Conservation (phyloP, 2,113 vertebrate genomes). For the Caloenas nicobarica region DNA sequence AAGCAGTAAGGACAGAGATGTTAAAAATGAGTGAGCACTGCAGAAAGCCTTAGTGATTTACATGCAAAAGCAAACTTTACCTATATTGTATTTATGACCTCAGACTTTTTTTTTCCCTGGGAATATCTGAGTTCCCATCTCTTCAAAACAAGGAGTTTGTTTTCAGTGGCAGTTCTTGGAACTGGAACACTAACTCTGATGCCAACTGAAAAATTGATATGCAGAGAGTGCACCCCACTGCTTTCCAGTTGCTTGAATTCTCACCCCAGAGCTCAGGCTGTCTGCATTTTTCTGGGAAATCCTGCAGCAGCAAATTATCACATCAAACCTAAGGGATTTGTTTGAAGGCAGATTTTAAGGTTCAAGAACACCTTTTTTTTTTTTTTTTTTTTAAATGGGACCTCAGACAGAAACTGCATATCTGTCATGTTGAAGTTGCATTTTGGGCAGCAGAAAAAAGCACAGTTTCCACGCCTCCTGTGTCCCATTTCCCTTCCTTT, state of each 20-base stretch:
- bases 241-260: conserved; percentile 24
- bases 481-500: not conserved
- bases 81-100: conserved; percentile 13
- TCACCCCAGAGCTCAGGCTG: not conserved
- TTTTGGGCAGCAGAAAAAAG: not conserved
- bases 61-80: conserved; percentile 27
- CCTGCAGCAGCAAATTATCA: conserved; percentile 1
- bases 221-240: conserved; percentile 34
- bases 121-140: conserved; percentile 64
- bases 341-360: conserved; percentile 5
- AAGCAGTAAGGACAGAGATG: not conserved
- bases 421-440: not conserved
- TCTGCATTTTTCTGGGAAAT: conserved; percentile 5
- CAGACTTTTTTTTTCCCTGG: not conserved
- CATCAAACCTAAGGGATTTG: not conserved
- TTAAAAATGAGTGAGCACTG: not conserved
- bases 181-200: not conserved
- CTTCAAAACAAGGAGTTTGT: conserved; percentile 49
- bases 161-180: conserved; percentile 62
- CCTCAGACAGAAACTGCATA: conserved; percentile 11
- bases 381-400: not conserved
- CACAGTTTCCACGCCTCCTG: not conserved
- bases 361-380: not conserved
- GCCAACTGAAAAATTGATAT: conserved; percentile 64
- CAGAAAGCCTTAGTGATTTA: conserved; percentile 21